Evolutionary conservation across 1,140 invertebrate species (phyloP), one percentile per base, ranked within the genome.

Genomic region (Aphaenogaster ashmeadi): DNA sequence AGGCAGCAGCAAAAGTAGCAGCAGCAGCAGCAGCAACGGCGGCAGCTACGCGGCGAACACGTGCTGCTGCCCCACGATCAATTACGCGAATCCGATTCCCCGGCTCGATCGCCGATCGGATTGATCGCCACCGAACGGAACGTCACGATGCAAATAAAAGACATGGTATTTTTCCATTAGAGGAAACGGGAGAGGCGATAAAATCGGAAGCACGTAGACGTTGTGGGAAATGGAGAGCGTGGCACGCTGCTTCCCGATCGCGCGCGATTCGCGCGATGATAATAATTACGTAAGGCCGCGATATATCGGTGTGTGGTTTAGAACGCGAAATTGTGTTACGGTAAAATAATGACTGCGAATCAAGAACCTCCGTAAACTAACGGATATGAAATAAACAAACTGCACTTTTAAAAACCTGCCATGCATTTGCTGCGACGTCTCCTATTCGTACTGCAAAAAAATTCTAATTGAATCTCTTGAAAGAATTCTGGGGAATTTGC

Each of bases 11-110:
- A 71, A 4, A 44, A 50, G 21, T 21, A 72, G 36, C 69, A 52
- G 9, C 56, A 13, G 11, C 56, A 11, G 33, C 15, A 8, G 4
- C 60, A 7, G 6, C 60, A 15, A 15, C 33, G n/a, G 62, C 7
- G 6, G 74, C 75, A 27, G 74, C 60, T 66, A 66, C 58, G 75
- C 75, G 77, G 77, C 18, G 11, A 79, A 79, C 78, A 80, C 62
- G 62, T 80, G 62, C 78, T 69, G 64, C 47, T 58, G 66, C 66
- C 67, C 41, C 36, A 36, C 47, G 67, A 74, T 83, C 80, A 74
- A 83, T 83, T 83, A 83, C 67, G 80, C 67, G 67, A 83, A 47
- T 83, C 80, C 80, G 67, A 83, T 83, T 83, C 66, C 27, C 67
- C 18, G 67, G 38, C 79, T 56, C 36, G 50, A 56, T 56, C 79